Base-by-base conservation (phyloP, 2,888 invertebrate species). In the Drosophila acutilabella region DNA sequence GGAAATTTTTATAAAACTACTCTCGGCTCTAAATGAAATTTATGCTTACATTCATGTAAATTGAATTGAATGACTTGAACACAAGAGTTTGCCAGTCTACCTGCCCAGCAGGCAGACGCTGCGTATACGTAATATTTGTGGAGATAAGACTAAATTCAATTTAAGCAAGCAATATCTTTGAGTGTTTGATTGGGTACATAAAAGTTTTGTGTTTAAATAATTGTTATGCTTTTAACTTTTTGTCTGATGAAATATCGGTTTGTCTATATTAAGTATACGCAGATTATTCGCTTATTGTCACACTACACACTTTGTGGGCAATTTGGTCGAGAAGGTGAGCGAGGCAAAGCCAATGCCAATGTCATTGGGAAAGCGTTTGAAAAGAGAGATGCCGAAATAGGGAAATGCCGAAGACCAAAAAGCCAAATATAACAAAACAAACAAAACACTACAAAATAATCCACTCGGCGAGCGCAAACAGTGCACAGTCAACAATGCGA, bases 401-500 rank as follows among this genome's bases (percentile, higher is more conserved):
- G 26, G 45, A 18, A 57, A 60, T 69, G 47, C 38, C 42, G 45
- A 62, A 60, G 61, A 23, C 59, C 47, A 61, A 71, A 74, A 70
- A 62, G 60, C 59, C 65, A 75, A 77, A 69, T 44, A 30, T 30
- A 30, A 30, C 30, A 30, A 30, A 30, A 30, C 30, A 30, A 30
- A 60, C 53, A 72, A 81, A 79, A 64, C 62, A 64, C 81, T 67
- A 76, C 64, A 67, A 78, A 86, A 86, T 86, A 82, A 88, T 83
- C 83, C 65, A 67, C 67, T 68, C 67, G 59, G n/a, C 66, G 70
- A 56, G 69, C 50, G 62, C 57, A 75, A 64, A 64, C 56, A 62
- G 44, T 36, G 36, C 47, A 45, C 16, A 60, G 18, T 13, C 50
- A 56, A 38, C 36, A 36, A 36, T 36, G 11, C 16, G 38, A 42